Evolutionary conservation across 2,113 vertebrate species (phyloP).

Genomic region (Pandion haliaetus): DNA sequence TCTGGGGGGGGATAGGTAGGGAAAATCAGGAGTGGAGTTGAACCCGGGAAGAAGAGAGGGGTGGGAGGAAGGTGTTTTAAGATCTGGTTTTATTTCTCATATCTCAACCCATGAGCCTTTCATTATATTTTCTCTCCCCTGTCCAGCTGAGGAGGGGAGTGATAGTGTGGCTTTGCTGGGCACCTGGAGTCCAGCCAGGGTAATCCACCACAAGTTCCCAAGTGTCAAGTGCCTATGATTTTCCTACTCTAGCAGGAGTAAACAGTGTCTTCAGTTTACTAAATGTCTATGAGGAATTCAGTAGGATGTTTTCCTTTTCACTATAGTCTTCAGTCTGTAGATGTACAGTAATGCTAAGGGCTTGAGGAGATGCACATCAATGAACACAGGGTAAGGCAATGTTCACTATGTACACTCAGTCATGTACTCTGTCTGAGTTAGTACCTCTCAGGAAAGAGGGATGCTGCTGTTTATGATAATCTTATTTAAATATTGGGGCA

Average conservation of each 20-base stretch:
- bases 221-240: background rate
- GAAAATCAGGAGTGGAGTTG: no score
- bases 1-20: no score
- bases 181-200: background rate
- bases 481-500: background rate
- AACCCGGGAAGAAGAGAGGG: no score
- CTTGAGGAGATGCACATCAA: background rate
- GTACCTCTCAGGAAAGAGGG: background rate
- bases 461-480: background rate
- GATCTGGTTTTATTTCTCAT: no score
- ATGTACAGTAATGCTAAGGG: background rate
- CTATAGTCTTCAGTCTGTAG: background rate
- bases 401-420: background rate
- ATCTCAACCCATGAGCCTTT: no score
- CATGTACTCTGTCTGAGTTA: background rate
- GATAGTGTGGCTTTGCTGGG: background rate
- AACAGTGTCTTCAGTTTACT: background rate
- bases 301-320: background rate
- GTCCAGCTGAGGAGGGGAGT: background rate
- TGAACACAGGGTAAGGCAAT: background rate
- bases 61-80: no score
- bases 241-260: background rate
- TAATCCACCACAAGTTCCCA: background rate
- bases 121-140: background rate
- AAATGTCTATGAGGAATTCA: background rate